Evolutionary conservation across 2,888 invertebrate species (phyloP).

Genomic region (Hydriomena furcata): DNA sequence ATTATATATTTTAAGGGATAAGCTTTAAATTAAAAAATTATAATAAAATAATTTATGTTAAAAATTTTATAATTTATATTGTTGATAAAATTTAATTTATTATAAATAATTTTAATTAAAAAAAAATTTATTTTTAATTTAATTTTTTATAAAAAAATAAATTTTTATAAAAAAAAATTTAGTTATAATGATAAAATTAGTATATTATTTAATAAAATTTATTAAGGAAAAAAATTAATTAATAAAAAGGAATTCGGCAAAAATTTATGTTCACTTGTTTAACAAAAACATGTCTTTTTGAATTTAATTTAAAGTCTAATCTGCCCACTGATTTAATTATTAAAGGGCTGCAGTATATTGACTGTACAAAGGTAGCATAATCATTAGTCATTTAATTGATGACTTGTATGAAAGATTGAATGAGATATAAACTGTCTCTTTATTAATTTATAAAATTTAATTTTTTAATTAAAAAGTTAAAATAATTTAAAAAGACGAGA

Average conservation of each 20-base stretch:
- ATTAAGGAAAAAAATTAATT: conserved; percentile 57
- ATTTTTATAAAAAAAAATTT: conserved; percentile 68
- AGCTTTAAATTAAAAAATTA: conserved; percentile 84
- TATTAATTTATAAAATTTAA: conserved; percentile 66
- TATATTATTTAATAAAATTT: conserved; percentile 57
- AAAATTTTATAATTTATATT: conserved; percentile 83
- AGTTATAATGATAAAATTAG: conserved; percentile 85
- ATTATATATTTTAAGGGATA: conserved; percentile 83
- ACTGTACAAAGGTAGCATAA: conserved; percentile 93
- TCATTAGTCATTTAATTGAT: conserved; percentile 89
- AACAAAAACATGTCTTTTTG: conserved; percentile 90
- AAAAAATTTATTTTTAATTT: conserved; percentile 62
- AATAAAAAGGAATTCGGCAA: conserved; percentile 86
- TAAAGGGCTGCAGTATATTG: conserved; percentile 91
- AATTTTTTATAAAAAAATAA: conserved; percentile 68
- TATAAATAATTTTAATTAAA: conserved; percentile 66
- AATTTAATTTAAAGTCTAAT: conserved; percentile 85
- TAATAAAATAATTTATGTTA: conserved; percentile 57
- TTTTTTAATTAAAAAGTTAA: conserved; percentile 85
- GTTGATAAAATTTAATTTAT: conserved; percentile 79
- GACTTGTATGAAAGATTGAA: conserved; percentile 90
- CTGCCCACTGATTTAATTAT: conserved; percentile 87
- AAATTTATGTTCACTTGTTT: conserved; percentile 87
- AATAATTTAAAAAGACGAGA: conserved; percentile 87
- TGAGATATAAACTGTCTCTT: conserved; percentile 85